A percentile compares a stretch with the other conserved stretches of the same genome.
These are phyloP conservation scores for Drosophila yooni DNA, from an alignment of 2,888 invertebrate species.

Conservation along the genomic window DNA sequence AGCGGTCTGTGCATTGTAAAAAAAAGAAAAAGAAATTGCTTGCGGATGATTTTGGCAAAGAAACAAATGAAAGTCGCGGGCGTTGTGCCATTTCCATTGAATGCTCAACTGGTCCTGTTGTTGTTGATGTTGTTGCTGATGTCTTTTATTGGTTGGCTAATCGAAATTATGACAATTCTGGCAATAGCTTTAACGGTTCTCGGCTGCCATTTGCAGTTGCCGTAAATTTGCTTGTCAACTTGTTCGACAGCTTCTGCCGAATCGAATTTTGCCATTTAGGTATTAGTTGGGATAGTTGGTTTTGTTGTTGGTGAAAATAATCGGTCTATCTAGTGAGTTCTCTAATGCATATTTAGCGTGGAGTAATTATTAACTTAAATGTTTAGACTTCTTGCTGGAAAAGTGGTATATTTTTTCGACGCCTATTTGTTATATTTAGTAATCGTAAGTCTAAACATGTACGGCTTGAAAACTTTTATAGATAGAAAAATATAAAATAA, in stretches of 20 bases:
- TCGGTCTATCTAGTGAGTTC: neutral
- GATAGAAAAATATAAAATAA: neutral
- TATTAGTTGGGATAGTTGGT: conserved; percentile 17
- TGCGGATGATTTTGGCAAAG: conserved; percentile 34
- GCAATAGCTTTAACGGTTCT: conserved; percentile 69
- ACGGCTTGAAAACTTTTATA: neutral
- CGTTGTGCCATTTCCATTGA: conserved; percentile 56
- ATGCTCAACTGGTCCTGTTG: conserved; percentile 10
- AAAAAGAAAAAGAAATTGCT: conserved; percentile 28
- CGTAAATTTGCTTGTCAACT: conserved; percentile 81
- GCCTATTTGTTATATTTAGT: neutral
- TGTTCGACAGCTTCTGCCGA: conserved; percentile 51
- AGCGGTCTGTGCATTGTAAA: conserved; percentile 22
- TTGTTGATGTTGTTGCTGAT: conserved; percentile 35
- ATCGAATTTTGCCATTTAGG: conserved; percentile 20
- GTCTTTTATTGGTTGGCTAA: conserved; percentile 63
- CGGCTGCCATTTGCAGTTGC: conserved; percentile 46
- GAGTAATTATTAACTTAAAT: neutral
- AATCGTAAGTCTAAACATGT: neutral
- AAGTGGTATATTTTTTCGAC: neutral
- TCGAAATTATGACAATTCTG: conserved; percentile 77
- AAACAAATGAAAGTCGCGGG: conserved; percentile 70
- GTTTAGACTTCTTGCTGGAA: neutral
- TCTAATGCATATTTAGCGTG: neutral
- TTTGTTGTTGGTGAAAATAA: conserved; percentile 1